phyloP scores from a whole-genome alignment of 2,797 vertebrate genomes.

The Sebastes cheni region DNA sequence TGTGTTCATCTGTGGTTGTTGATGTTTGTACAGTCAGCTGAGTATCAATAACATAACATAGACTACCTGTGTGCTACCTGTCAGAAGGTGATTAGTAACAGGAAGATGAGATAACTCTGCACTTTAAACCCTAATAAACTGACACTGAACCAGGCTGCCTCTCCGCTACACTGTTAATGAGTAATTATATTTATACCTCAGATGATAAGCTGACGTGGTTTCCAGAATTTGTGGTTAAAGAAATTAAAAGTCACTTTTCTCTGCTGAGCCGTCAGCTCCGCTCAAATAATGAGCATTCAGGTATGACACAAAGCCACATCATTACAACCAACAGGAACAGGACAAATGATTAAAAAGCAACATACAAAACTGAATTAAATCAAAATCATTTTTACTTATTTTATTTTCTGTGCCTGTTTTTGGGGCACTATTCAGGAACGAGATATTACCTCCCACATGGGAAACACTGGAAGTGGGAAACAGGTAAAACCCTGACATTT shows the following conservation, averaged over 20 bases:
- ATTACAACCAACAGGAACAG: no score
- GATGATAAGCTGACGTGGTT: background rate
- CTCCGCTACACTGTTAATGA: background rate
- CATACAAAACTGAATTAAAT: no score
- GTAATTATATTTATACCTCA: background rate
- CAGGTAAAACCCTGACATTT: no score
- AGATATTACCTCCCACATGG: no score
- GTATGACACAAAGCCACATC: no score
- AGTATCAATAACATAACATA: background rate
- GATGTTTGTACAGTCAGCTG: background rate
- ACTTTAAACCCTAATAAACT: conserved; percentile 28
- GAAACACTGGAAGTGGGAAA: no score
- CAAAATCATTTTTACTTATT: no score
- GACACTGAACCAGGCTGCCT: background rate
- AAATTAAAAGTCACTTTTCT: background rate
- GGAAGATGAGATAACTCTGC: background rate
- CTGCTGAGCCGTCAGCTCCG: background rate
- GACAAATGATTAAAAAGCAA: no score
- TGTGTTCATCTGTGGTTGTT: background rate
- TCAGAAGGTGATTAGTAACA: background rate
- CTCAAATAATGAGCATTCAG: no score
- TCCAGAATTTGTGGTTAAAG: no score
- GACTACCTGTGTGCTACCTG: background rate
- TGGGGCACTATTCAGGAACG: no score
- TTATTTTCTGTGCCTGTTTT: no score